Percentiles rank a stretch among this genome's conserved stretches.
Conservation (phyloP, 2,113 vertebrate species). For the Antechinus stuartii region DNA sequence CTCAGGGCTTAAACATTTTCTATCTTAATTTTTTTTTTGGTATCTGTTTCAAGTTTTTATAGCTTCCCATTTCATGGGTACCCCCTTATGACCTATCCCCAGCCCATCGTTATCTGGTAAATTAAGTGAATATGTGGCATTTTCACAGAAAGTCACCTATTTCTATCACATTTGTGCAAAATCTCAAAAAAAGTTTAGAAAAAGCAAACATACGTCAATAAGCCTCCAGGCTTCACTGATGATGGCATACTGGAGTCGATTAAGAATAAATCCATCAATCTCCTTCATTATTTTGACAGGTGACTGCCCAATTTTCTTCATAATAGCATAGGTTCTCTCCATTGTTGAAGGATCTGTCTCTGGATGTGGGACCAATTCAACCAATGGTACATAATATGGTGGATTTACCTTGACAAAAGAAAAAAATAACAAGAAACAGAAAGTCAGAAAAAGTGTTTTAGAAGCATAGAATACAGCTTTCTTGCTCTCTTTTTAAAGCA, state of each 20-base stretch:
- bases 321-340: conserved; percentile 89
- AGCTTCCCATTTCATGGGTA: neutral
- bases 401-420: conserved; percentile 92
- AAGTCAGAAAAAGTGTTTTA: neutral
- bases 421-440: conserved; percentile 37
- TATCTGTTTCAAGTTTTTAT: neutral
- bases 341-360: conserved; percentile 87
- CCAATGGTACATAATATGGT: conserved; percentile 93
- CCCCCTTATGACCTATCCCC: no score
- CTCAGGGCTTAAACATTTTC: neutral
- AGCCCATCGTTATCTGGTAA: neutral
- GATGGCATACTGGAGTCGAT: conserved; percentile 95
- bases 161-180: neutral
- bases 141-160: neutral
- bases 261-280: conserved; percentile 94
- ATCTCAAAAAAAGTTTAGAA: neutral
- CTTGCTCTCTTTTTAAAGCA: neutral
- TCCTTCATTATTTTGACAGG: conserved; percentile 92
- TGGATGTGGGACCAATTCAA: conserved; percentile 97
- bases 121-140: neutral
- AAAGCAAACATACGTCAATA: conserved; percentile 87
- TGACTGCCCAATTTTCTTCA: conserved; percentile 93
- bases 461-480: neutral
- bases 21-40: neutral
- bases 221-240: conserved; percentile 97